A percentile compares a stretch with the other conserved stretches of the same genome.
phyloP scores from a whole-genome alignment of 2,113 vertebrate genomes.

The Chlorocebus sabaeus region DNA sequence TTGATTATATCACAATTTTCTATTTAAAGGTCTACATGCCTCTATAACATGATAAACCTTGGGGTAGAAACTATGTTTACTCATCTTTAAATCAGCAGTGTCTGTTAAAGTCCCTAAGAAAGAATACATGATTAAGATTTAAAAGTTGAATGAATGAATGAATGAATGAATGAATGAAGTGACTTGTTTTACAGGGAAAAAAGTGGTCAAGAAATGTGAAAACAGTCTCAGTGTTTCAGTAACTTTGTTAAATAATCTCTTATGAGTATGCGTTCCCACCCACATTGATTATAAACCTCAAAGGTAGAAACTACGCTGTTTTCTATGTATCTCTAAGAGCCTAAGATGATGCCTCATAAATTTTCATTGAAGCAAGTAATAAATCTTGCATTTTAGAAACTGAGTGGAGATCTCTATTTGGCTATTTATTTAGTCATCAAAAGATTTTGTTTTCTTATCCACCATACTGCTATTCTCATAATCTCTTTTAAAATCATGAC shows the following conservation, averaged over 20 bases:
- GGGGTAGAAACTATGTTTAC: neutral
- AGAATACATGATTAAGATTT: neutral
- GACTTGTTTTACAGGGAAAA: neutral
- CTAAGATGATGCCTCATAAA: neutral
- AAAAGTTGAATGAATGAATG: neutral
- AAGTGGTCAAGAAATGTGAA: neutral
- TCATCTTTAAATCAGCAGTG: neutral
- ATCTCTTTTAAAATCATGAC: neutral
- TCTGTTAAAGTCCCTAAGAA: neutral
- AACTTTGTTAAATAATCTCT: neutral
- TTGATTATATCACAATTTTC: neutral
- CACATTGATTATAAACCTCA: neutral
- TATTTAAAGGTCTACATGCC: neutral
- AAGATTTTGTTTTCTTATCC: neutral
- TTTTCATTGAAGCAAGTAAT: neutral
- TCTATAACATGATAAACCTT: neutral
- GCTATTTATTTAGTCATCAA: neutral
- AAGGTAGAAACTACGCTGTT: neutral
- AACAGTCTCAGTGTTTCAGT: neutral
- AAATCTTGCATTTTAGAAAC: neutral
- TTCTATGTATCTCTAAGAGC: neutral
- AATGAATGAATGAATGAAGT: neutral
- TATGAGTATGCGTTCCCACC: neutral
- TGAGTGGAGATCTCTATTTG: neutral
- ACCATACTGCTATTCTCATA: neutral